These are phyloP conservation scores for Cyphomyrus plagiostoma DNA, from an alignment of 2,113 vertebrate genomes.

Conservation along the genomic window DNA sequence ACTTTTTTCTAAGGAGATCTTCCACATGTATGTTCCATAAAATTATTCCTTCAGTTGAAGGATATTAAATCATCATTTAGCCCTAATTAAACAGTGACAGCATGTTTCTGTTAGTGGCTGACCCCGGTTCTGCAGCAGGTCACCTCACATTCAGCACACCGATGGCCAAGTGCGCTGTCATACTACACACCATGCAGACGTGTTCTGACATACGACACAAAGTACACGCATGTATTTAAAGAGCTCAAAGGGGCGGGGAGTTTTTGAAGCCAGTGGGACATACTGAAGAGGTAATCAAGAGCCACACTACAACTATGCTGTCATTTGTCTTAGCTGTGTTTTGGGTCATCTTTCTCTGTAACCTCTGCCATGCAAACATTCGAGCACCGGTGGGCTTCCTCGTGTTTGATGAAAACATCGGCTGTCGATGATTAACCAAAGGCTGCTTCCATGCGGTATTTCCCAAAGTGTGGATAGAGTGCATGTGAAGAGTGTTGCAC, in stretches of 20 bases:
- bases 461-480: neutral
- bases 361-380: neutral
- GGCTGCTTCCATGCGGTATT: neutral
- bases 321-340: neutral
- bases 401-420: neutral
- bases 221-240: no score
- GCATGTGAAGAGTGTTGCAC: neutral
- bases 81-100: neutral
- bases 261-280: no score
- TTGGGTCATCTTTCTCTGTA: neutral
- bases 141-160: neutral
- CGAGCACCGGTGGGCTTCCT: neutral
- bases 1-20: neutral
- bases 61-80: neutral
- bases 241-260: no score
- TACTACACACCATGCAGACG: neutral
- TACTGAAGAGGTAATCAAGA: no score
- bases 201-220: no score
- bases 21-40: neutral
- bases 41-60: neutral
- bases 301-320: no score
- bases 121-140: neutral
- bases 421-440: neutral
- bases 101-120: neutral
- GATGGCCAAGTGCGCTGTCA: neutral